These are phyloP conservation scores for Trematocara variabile DNA, from an alignment of 2,113 vertebrate species.

Conservation along the genomic window DNA sequence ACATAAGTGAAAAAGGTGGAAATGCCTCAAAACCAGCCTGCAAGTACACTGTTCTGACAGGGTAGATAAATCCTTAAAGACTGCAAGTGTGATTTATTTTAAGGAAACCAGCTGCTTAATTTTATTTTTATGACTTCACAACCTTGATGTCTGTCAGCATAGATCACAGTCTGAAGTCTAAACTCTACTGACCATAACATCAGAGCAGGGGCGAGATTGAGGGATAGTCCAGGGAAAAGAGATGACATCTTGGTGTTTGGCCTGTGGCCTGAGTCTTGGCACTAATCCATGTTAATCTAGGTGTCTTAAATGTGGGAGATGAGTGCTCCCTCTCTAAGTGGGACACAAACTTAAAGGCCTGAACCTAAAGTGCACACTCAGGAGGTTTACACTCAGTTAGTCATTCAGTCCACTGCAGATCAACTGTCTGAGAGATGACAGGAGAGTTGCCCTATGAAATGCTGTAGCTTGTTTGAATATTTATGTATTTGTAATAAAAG, in stretches of 20 bases:
- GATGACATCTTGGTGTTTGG: slow-evolving; percentile 55
- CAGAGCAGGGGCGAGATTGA: not conserved
- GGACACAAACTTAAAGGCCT: slow-evolving; percentile 56
- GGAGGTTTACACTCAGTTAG: slow-evolving; percentile 8
- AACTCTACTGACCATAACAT: not conserved
- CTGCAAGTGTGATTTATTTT: not conserved
- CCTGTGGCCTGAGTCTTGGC: slow-evolving; percentile 56
- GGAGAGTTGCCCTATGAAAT: not conserved
- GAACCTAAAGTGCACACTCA: slow-evolving; percentile 40
- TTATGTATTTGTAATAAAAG: not conserved
- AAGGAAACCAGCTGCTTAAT: not conserved
- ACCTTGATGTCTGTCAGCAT: not conserved
- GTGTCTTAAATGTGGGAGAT: slow-evolving; percentile 68
- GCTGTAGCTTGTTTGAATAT: not conserved
- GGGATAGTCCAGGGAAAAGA: slow-evolving; percentile 7
- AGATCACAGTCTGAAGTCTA: not conserved
- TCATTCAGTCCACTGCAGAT: slow-evolving; percentile 16
- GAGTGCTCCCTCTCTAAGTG: slow-evolving; percentile 54
- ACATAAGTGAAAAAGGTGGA: not conserved
- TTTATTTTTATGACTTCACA: not conserved
- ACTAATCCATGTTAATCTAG: slow-evolving; percentile 74
- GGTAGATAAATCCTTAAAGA: not conserved
- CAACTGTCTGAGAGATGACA: not conserved
- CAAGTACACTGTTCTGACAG: not conserved
- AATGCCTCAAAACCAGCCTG: not conserved